These are phyloP conservation scores for Seira musarum DNA, from an alignment of 2,888 invertebrate genomes.

Conservation along the genomic window DNA sequence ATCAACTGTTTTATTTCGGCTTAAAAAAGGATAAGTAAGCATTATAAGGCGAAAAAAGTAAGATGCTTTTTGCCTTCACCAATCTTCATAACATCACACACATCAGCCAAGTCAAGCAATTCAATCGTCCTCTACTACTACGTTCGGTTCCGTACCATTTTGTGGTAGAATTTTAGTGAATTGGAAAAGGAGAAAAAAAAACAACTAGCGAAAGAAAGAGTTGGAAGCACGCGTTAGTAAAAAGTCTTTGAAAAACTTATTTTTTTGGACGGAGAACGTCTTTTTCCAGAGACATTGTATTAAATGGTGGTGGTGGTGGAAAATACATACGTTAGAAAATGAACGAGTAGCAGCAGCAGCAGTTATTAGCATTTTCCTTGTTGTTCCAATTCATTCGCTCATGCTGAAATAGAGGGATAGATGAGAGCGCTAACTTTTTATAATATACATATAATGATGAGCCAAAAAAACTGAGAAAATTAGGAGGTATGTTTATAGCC, in stretches of 20 bases:
- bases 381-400: conserved; percentile 49
- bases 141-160: conserved; percentile 13
- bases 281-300: conserved; percentile 16
- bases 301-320: neutral
- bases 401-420: neutral
- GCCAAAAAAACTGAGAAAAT: conserved; percentile 33
- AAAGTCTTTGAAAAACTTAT: neutral
- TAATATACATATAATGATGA: conserved; percentile 24
- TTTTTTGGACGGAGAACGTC: conserved; percentile 8
- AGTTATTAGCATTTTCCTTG: conserved; percentile 54
- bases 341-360: conserved; percentile 9
- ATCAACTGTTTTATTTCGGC: neutral
- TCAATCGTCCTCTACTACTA: conserved; percentile 30
- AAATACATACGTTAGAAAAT: neutral
- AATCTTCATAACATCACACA: neutral
- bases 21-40: neutral
- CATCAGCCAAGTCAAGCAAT: conserved; percentile 31
- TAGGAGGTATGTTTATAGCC: conserved; percentile 8
- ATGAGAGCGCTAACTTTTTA: conserved; percentile 21
- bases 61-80: neutral
- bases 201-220: conserved; percentile 23
- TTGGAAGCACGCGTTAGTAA: neutral
- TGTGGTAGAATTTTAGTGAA: conserved; percentile 18
- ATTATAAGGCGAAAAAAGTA: conserved; percentile 3
- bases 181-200: conserved; percentile 3